Evolutionary conservation across 2,888 invertebrate species (phyloP).

Genomic region (Drosophila barbarae): DNA sequence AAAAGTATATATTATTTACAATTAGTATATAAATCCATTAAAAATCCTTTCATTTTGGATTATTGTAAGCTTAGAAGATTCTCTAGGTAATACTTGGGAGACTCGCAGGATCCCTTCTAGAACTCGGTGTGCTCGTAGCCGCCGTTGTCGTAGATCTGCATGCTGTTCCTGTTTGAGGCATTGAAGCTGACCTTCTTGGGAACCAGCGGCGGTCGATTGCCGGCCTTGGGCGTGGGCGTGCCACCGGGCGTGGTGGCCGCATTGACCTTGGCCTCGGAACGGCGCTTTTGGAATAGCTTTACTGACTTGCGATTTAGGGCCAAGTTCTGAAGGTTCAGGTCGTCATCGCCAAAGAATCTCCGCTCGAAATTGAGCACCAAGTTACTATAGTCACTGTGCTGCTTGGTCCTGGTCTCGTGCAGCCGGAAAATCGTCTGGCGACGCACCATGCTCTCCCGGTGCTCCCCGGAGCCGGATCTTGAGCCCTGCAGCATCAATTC

Average conservation of each 20-base stretch:
- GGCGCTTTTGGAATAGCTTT: slow-evolving; percentile 73
- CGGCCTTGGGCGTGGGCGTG: slow-evolving; percentile 46
- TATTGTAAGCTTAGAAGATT: slow-evolving; percentile 17
- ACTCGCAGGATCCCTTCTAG: slow-evolving; percentile 3
- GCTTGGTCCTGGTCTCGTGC: slow-evolving; percentile 72
- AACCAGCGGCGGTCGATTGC: slow-evolving; percentile 43
- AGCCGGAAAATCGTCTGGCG: slow-evolving; percentile 77
- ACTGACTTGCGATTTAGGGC: slow-evolving; percentile 77
- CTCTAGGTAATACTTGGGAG: slow-evolving; percentile 23
- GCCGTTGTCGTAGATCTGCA: slow-evolving; percentile 65
- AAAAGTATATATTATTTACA: neutral
- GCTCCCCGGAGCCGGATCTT: slow-evolving; percentile 22
- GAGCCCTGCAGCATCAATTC: slow-evolving; percentile 36
- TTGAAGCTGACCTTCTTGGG: slow-evolving; percentile 56
- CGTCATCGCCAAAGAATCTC: slow-evolving; percentile 76
- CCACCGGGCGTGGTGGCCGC: slow-evolving; percentile 53
- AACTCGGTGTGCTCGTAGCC: slow-evolving; percentile 62
- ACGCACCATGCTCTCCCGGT: slow-evolving; percentile 60
- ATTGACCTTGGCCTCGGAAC: slow-evolving; percentile 67
- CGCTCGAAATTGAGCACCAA: slow-evolving; percentile 78
- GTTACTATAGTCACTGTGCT: slow-evolving; percentile 76
- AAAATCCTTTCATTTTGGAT: too few relatives aligned
- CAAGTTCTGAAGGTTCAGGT: slow-evolving; percentile 74
- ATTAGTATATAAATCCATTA: neutral
- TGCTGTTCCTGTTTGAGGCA: slow-evolving; percentile 33